phyloP scores from a whole-genome alignment of 1,140 invertebrate species.

The Zophobas atratus region DNA sequence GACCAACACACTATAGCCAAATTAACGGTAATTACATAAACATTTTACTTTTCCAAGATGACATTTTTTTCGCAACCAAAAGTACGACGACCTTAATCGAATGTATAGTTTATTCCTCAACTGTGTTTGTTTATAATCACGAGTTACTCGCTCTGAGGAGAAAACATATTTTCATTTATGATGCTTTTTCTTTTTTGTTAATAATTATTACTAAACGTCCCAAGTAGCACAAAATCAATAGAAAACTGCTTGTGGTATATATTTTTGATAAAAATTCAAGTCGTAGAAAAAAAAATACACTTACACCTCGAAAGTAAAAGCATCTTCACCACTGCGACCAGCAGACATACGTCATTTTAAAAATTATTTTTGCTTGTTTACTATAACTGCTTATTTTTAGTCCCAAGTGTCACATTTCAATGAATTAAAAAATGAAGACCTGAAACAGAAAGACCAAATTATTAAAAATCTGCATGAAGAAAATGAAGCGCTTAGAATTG shows the following conservation, averaged over 20 bases:
- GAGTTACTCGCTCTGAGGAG: too few species aligned
- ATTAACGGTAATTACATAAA: slow-evolving; percentile 67
- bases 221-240: too few species aligned
- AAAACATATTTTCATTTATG: too few species aligned
- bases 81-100: not conserved
- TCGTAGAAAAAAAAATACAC: too few species aligned
- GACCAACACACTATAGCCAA: slow-evolving; percentile 73
- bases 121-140: too few species aligned
- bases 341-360: too few species aligned
- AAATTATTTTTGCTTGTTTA: too few species aligned
- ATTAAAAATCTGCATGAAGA: slow-evolving; percentile 52
- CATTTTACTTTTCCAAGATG: not conserved
- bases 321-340: not conserved
- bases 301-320: not conserved
- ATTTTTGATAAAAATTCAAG: too few species aligned
- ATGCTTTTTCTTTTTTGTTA: too few species aligned
- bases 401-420: slow-evolving; percentile 39
- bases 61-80: slow-evolving; percentile 1
- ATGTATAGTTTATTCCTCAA: not conserved
- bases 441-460: slow-evolving; percentile 50
- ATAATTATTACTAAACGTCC: too few species aligned
- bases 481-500: slow-evolving; percentile 52
- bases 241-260: too few species aligned
- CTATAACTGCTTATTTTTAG: slow-evolving; percentile 30
- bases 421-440: slow-evolving; percentile 46